Conservation (phyloP, 2,113 vertebrate genomes). For the Danio rerio region GRCz12tu NC_133193.1:16031001-16031500, state of each 20-base stretch:
- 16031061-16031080: not conserved
- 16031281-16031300: not conserved
- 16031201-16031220: not conserved
- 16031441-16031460: too few relatives aligned
- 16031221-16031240: slow-evolving; percentile 9
- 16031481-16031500: too few relatives aligned
- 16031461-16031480: too few relatives aligned
- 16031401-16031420: not conserved
- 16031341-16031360: not conserved
- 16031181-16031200: not conserved
- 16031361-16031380: not conserved
- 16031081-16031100: not conserved
- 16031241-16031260: slow-evolving; percentile 32
- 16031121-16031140: too few relatives aligned
- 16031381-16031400: too few relatives aligned
- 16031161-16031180: not conserved
- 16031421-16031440: too few relatives aligned
- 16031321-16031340: not conserved
- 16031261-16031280: not conserved
- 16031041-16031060: not conserved
- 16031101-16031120: not conserved
- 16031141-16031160: too few relatives aligned
- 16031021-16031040: not conserved
- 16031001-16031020: not conserved
- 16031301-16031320: too few relatives aligned